phyloP scores from a whole-genome alignment of 2,888 invertebrate species.

The Emesis furor region DNA sequence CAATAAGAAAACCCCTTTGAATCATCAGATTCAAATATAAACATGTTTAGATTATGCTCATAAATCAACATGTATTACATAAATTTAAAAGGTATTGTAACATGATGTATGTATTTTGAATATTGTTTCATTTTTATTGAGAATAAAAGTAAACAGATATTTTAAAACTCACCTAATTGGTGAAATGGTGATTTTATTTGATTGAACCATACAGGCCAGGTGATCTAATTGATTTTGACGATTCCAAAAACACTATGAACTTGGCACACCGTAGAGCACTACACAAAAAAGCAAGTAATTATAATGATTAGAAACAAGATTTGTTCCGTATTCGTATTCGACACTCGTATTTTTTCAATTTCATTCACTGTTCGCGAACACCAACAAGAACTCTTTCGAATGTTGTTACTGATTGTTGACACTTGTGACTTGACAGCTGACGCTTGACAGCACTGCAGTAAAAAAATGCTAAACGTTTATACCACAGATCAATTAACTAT shows the following conservation, averaged over 20 bases:
- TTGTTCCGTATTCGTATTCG: conserved; percentile 9
- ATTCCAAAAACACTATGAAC: conserved; percentile 11
- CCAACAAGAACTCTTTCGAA: neutral
- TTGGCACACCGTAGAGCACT: neutral
- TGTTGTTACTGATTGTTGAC: too few species aligned
- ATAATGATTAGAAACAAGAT: neutral
- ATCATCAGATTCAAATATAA: conserved; percentile 5
- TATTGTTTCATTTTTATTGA: neutral
- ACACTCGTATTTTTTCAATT: neutral
- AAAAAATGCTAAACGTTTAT: too few species aligned
- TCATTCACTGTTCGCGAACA: neutral
- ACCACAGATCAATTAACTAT: too few species aligned
- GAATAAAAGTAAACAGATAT: neutral
- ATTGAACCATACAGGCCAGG: conserved; percentile 18
- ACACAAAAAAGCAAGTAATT: neutral
- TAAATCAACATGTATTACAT: conserved; percentile 15
- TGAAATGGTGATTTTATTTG: conserved; percentile 19
- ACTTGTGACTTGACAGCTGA: too few species aligned
- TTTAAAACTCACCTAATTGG: conserved; percentile 23
- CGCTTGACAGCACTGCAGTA: too few species aligned
- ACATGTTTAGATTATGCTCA: conserved; percentile 10
- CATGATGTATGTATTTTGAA: neutral
- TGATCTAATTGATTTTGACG: conserved; percentile 4
- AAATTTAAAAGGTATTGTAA: neutral
- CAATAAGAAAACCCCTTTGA: conserved; percentile 17